A percentile compares a stretch with the other conserved stretches of the same genome.
phyloP scores from a whole-genome alignment of 2,797 vertebrate species.

The Enteromius argenteus region DNA sequence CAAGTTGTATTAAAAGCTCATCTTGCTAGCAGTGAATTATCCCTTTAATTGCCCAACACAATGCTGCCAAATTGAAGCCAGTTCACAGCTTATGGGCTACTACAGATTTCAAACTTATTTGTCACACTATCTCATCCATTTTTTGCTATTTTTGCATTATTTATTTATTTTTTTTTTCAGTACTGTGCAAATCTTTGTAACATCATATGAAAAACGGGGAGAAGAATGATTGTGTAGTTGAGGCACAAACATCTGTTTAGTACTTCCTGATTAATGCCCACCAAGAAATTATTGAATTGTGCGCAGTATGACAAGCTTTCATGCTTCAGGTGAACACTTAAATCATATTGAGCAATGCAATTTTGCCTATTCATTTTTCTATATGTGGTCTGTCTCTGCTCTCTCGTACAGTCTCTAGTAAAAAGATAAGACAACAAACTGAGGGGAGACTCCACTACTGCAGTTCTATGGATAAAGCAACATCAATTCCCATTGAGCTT shows the following conservation, averaged over 20 bases:
- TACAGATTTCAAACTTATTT: neutral
- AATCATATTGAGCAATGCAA: neutral
- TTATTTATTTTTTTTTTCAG: neutral
- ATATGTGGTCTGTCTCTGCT: neutral
- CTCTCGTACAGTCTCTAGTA: neutral
- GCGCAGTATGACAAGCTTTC: neutral
- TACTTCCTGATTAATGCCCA: neutral
- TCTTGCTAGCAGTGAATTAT: neutral
- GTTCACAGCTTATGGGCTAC: neutral
- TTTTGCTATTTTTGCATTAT: neutral
- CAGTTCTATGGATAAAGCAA: constrained; percentile 24
- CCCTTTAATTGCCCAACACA: neutral
- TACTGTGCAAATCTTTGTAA: neutral
- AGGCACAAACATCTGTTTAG: neutral
- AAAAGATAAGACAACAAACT: neutral
- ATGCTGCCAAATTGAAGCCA: neutral
- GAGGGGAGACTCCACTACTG: neutral
- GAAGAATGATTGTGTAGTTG: neutral
- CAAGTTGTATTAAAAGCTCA: too few species aligned
- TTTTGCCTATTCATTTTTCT: neutral
- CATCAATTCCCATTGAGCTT: constrained; percentile 17
- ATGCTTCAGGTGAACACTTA: neutral
- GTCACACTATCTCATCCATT: neutral
- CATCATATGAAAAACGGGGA: neutral
- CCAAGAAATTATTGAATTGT: neutral